Evolutionary conservation across 2,888 invertebrate species (phyloP).

Genomic region (Strigamia maritima): DNA sequence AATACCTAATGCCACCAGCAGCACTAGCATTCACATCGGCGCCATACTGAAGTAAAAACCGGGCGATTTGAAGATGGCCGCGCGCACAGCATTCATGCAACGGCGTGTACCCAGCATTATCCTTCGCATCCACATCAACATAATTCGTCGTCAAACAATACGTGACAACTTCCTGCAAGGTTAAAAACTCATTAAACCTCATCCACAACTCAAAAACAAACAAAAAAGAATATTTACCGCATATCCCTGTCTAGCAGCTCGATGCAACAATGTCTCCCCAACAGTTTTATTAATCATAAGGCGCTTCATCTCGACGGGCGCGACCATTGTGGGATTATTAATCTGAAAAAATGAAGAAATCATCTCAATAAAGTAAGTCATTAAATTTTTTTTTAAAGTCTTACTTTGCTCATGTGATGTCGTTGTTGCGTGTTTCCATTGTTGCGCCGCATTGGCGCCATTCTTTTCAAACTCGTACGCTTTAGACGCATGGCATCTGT

Average conservation of each 20-base stretch:
- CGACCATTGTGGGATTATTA: not conserved
- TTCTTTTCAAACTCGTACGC: conserved; percentile 1
- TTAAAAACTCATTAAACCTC: not conserved
- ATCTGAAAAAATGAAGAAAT: too few relatives aligned
- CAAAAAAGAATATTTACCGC: conserved; percentile 61
- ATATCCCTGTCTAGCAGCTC: conserved; percentile 84
- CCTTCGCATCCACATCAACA: conserved; percentile 56
- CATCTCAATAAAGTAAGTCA: too few relatives aligned
- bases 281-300: conserved; percentile 93
- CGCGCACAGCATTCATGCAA: conserved; percentile 87
- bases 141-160: conserved; percentile 84
- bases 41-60: conserved; percentile 78
- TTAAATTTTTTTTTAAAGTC: not conserved
- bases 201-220: too few relatives aligned
- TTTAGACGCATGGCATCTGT: not conserved
- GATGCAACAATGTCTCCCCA: conserved; percentile 87
- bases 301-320: conserved; percentile 74
- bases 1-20: conserved; percentile 69
- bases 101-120: conserved; percentile 65
- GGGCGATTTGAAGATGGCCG: conserved; percentile 82
- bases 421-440: not conserved
- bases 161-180: conserved; percentile 74
- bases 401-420: not conserved
- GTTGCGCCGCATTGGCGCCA: not conserved
- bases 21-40: conserved; percentile 89